A percentile compares a stretch with the other conserved stretches of the same genome.
Conservation (phyloP, 2,113 vertebrate genomes). For the Rhinopomastus cyanomelas region DNA sequence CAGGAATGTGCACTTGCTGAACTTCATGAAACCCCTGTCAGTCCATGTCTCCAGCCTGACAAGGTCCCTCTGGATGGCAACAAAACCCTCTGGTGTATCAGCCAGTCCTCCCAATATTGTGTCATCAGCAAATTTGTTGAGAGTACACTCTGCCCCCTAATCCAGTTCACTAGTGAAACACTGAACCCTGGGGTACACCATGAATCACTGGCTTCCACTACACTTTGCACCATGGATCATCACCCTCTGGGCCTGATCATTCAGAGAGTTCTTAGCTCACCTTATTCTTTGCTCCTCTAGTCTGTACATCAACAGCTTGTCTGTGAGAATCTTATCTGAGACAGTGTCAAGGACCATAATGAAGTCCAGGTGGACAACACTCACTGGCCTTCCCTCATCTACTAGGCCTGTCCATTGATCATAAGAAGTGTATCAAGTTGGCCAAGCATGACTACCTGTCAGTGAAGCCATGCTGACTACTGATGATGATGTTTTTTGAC, state of each 20-base stretch:
- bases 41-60: background rate
- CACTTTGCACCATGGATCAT: background rate
- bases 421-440: background rate
- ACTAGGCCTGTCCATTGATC: background rate
- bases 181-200: background rate
- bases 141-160: background rate
- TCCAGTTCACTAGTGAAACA: background rate
- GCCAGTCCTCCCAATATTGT: background rate
- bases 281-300: background rate
- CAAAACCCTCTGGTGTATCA: background rate
- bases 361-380: background rate
- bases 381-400: background rate
- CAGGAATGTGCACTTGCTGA: background rate
- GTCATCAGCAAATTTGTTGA: background rate
- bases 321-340: background rate
- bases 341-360: background rate
- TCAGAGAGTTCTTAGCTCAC: background rate
- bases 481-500: background rate
- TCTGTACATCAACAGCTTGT: background rate
- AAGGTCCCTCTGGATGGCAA: background rate
- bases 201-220: background rate
- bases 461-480: background rate
- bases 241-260: background rate
- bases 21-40: background rate
- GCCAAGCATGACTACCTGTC: background rate